These are phyloP conservation scores for Rhabdomys pumilio DNA, from an alignment of 2,797 vertebrate species.

Conservation along the genomic window DNA sequence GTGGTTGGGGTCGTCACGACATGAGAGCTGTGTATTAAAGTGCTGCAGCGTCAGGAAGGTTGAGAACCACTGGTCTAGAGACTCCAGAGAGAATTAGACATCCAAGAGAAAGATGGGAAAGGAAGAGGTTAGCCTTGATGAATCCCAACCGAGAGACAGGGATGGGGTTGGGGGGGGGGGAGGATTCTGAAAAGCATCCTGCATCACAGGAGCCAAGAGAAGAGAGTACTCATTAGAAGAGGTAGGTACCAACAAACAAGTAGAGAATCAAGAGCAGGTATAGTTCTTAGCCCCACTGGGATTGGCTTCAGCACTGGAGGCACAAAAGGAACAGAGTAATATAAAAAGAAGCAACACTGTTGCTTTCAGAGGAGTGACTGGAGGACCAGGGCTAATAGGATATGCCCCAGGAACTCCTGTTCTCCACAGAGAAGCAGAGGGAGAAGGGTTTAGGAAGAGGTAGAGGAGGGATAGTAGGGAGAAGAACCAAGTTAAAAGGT, in stretches of 20 bases:
- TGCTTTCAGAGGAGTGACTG: neutral
- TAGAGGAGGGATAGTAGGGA: neutral
- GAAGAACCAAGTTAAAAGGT: neutral
- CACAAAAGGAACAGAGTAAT: neutral
- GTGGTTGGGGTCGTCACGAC: neutral
- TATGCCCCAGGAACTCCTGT: accelerated
- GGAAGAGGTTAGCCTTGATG: neutral
- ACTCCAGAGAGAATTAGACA: neutral
- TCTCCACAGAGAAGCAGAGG: neutral
- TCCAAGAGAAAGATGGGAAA: neutral
- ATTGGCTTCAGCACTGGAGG: too few relatives aligned
- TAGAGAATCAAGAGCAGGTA: neutral
- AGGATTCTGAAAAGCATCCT: neutral
- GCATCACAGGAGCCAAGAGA: neutral
- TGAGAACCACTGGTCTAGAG: neutral
- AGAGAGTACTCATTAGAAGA: neutral
- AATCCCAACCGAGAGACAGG: too few relatives aligned
- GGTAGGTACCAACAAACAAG: accelerated
- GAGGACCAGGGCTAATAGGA: too few relatives aligned
- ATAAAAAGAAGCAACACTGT: neutral
- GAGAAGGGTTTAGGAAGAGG: neutral
- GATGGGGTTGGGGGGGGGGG: neutral
- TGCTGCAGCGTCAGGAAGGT: neutral
- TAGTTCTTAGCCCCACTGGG: too few relatives aligned
- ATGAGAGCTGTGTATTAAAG: neutral